A percentile compares a stretch with the other conserved stretches of the same genome.
These are phyloP conservation scores for Lucifuga dentata DNA, from an alignment of 2,113 vertebrate species.

Conservation along the genomic window DNA sequence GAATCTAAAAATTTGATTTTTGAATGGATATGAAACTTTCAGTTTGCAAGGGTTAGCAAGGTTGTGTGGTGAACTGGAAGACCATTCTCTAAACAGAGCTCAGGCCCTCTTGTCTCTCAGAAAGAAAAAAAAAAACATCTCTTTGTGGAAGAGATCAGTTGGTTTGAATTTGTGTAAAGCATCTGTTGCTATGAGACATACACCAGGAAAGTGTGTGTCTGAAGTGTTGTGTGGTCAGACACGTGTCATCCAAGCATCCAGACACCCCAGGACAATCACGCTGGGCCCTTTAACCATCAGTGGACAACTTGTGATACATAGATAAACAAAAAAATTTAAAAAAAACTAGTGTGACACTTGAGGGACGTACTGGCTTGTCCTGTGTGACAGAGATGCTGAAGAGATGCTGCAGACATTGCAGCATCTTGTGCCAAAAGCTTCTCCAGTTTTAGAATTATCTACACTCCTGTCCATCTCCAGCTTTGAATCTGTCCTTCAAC, in stretches of 20 bases:
- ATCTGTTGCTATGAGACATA: not conserved
- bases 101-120: conserved; percentile 2
- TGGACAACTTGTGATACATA: conserved; percentile 38
- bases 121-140: too few relatives aligned
- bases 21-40: conserved; percentile 1
- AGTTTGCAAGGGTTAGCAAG: not conserved
- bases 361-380: not conserved
- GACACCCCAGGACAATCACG: conserved; percentile 24
- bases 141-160: too few relatives aligned
- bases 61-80: not conserved
- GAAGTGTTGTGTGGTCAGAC: conserved; percentile 16
- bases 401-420: conserved; percentile 35
- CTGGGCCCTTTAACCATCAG: conserved; percentile 40
- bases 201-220: conserved; percentile 5
- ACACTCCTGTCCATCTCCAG: not conserved
- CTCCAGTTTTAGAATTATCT: conserved; percentile 20
- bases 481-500: not conserved
- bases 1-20: conserved; percentile 6
- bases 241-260: conserved; percentile 55
- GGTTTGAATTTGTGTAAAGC: not conserved
- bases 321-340: conserved; percentile 33
- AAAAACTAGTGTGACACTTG: not conserved
- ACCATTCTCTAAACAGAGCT: not conserved
- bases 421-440: conserved; percentile 10
- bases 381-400: conserved; percentile 15